Base-by-base conservation (phyloP, 2,888 invertebrate species). In the Tipula vernalis region DNA sequence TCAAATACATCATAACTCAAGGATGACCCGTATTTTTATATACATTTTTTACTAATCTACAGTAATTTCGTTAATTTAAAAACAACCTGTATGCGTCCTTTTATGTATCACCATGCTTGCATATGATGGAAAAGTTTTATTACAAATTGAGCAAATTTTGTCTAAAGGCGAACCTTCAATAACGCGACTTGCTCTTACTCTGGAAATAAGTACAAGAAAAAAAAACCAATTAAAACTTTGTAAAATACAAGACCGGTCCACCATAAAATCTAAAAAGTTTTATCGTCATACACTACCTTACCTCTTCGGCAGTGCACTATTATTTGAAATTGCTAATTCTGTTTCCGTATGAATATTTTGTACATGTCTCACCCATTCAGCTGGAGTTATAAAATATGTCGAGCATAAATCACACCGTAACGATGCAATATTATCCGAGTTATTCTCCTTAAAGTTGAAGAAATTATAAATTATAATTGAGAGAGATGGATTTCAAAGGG, bases 331-430 rank as follows among this genome's bases (percentile, higher is more conserved):
- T 90, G 96, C 96, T 91, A 96, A 92, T 92, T 96, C 96, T 89
- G 93, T 92, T 90, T 96, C 96, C 0, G 96, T 96, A 91, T 97
- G 97, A 44, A 95, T 95, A 90, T 94, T 95, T 90, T 96, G 96
- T 90, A 97, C 95, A 90, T 97, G 97, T 4, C 96, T 94, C 85
- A 97, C 97, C 97, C 97, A 97, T 91, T 96, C 96, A 28, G 94
- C 96, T 0, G 97, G 96, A 87, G 96, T 96, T 84, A 95, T 94
- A 92, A 95, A 95, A 88, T 93, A 36, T 93, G 95, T 93, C 93
- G 95, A 93, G 89, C 96, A 96, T 18, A 96, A 92, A 89, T 96
- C 96, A 91, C 96, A 96, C 87, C 95, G 94, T 6, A 96, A 91
- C 83, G 96, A 93, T n/a, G 96, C 95, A 92, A 94, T 95, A 18